These are phyloP conservation scores for Ennomos fuscantarius DNA, from an alignment of 2,888 invertebrate genomes.

Conservation along the genomic window DNA sequence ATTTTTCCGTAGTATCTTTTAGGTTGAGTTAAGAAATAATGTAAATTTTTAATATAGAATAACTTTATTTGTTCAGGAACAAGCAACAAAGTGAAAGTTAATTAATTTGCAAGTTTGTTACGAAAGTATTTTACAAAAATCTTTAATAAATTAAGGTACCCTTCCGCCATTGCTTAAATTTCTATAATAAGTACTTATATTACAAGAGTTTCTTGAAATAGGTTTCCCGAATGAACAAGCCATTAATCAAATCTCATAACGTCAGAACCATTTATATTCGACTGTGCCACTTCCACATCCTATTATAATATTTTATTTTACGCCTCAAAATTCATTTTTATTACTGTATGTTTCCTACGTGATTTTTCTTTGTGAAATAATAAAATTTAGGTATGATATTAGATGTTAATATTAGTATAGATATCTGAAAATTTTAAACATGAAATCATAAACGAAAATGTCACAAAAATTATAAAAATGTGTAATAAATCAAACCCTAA, in stretches of 20 bases:
- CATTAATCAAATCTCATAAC: slow-evolving; percentile 66
- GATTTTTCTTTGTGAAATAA: too few species aligned
- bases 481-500: too few species aligned
- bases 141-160: background rate
- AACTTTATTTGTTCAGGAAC: background rate
- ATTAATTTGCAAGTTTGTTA: slow-evolving; percentile 6
- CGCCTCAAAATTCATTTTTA: slow-evolving; percentile 22
- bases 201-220: slow-evolving; percentile 50
- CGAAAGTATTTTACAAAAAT: slow-evolving; percentile 8
- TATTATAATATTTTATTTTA: slow-evolving; percentile 33
- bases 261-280: slow-evolving; percentile 57
- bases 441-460: too few species aligned
- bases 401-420: too few species aligned
- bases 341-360: too few species aligned
- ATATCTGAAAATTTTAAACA: too few species aligned
- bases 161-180: too few species aligned
- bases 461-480: too few species aligned
- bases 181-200: slow-evolving; percentile 33
- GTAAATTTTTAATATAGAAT: background rate
- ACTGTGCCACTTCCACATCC: slow-evolving; percentile 45
- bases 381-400: too few species aligned
- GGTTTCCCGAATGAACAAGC: slow-evolving; percentile 52
- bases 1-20: background rate
- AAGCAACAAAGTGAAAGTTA: background rate
- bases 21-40: background rate